These are phyloP conservation scores for Molossus alvarezi DNA, from an alignment of 2,797 vertebrate species.

Conservation along the genomic window DNA sequence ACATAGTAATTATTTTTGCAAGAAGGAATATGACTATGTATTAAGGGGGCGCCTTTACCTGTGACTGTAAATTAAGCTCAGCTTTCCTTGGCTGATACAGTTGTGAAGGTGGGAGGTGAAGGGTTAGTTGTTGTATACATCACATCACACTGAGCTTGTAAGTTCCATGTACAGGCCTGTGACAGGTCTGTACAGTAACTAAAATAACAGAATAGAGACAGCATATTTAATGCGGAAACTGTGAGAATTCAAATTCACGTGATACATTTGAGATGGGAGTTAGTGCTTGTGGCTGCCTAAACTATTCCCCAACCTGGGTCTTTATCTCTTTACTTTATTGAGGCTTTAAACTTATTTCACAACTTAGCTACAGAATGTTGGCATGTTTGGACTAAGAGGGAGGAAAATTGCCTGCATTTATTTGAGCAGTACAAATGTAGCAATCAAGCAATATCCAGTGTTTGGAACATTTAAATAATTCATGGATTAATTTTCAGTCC, in stretches of 20 bases:
- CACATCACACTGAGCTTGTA: slow-evolving; percentile 37
- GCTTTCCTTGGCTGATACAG: slow-evolving; percentile 73
- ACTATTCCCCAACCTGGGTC: slow-evolving; percentile 13
- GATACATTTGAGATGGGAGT: slow-evolving; percentile 78
- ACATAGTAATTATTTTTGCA: slow-evolving; percentile 78
- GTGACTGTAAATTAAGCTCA: slow-evolving; percentile 77
- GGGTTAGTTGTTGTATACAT: slow-evolving; percentile 71
- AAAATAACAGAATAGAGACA: slow-evolving; percentile 78
- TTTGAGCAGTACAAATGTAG: slow-evolving; percentile 6
- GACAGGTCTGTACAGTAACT: slow-evolving; percentile 76
- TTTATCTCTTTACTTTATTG: slow-evolving; percentile 80
- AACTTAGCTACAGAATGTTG: slow-evolving; percentile 58
- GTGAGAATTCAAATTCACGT: slow-evolving; percentile 71
- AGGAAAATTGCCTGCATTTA: slow-evolving; percentile 70
- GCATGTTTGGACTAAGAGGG: slow-evolving; percentile 49
- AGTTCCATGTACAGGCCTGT: slow-evolving; percentile 76
- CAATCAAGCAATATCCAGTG: slow-evolving; percentile 46
- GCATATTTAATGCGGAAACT: slow-evolving; percentile 60
- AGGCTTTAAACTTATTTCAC: slow-evolving; percentile 77
- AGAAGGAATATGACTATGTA: slow-evolving; percentile 79
- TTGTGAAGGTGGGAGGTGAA: slow-evolving; percentile 70
- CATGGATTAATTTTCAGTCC: slow-evolving; percentile 56
- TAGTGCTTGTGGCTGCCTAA: background rate
- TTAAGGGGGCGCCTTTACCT: slow-evolving; percentile 30
- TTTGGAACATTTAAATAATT: slow-evolving; percentile 68